Evolutionary conservation across 2,888 invertebrate genomes (phyloP), one percentile per base, ranked within the genome.

Genomic region (Pterostichus madidus): DNA sequence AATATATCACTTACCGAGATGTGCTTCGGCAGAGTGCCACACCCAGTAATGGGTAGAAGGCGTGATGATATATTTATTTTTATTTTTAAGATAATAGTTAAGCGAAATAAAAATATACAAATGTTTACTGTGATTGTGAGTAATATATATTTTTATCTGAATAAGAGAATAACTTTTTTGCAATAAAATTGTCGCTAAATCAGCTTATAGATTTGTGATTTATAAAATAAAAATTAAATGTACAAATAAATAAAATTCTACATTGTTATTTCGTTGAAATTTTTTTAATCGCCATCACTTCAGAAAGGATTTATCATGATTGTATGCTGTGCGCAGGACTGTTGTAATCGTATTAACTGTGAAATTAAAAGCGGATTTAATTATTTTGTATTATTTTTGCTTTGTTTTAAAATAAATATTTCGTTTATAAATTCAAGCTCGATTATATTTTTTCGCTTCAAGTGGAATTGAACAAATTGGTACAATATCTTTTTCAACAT

Each of bases 361-460:
- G 13, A 68, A 80, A 68, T 80, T 52, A 80, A 80, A 64, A 80
- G 52, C 68, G 80, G 68, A 80, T 80, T 61, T 52, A 80, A 68
- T 80, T 64, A 64, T 80, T 80, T 80, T 73, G 73, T 49, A 44
- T 73, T 73, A 73, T 73, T 73, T 44, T 68, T 10, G 17, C 59
- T 24, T 59, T 64, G 64, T 71, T 71, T 71, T 71, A 71, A 44
- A 79, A 44, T 79, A 61, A 61, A 79, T 56, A 56, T 77, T 46
- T 71, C 39, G 44, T 71, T 71, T 15, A 4, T 71, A 71, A 64
- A 11, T 8, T 5, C 24, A 24, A 49, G 49, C 49, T 8, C 64
- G 64, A 64, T 64, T 31, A 64, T 64, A 24, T 24, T 35, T 64
- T 64, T 64, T 13, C 64, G 35, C n/a, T 17, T 64, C 64, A 32